Evolutionary conservation across 2,797 vertebrate species (phyloP), one percentile per base, ranked within the genome.

Genomic region (Salarias fasciatus): DNA sequence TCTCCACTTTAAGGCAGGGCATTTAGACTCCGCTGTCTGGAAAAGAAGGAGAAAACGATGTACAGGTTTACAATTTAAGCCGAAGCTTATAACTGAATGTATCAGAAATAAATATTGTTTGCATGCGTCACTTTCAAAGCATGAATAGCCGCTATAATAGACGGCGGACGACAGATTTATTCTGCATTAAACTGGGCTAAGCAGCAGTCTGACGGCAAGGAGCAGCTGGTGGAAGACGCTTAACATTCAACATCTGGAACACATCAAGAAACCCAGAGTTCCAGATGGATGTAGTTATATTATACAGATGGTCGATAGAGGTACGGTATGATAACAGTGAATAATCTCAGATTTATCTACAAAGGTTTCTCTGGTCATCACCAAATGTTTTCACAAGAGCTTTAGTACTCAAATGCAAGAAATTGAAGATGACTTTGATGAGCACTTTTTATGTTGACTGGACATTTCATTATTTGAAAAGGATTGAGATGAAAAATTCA

Each of bases 201-300:
- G 8, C 11, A 40, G n/a, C 38, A 40, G 12, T 38, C 40, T 33
- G n/a, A 59, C 28, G 3, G n/a, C 3, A 54, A 31, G 11, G 3
- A 43, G 7, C 1, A 33, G 11, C 9, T 59, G 30, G 54, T 2
- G 48, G n/a, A 42, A 24, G 14, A 37, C 9, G 13, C 13, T 44
- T 11, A 41, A 10, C 5, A 29, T 13, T 8, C 45, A 45, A 61
- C 64, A 76, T 77, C n/a, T 73, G 58, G 8, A 63, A 38, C 31
- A 33, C 11, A 59, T 61, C 58, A 53, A 30, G 53, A 31, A 4
- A 5, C 46, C 1, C n/a, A 14, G 12, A 64, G 14, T 6, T 5
- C 9, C 43, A 44, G 31, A 38, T 35, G 15, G 29, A 10, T 52
- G 3, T 11, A 31, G 15, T 18, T 54, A 31, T 5, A 36, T 5